A percentile compares a stretch with the other conserved stretches of the same genome.
phyloP scores from a whole-genome alignment of 2,888 invertebrate species.

The Stenchaetothrips biformis region DNA sequence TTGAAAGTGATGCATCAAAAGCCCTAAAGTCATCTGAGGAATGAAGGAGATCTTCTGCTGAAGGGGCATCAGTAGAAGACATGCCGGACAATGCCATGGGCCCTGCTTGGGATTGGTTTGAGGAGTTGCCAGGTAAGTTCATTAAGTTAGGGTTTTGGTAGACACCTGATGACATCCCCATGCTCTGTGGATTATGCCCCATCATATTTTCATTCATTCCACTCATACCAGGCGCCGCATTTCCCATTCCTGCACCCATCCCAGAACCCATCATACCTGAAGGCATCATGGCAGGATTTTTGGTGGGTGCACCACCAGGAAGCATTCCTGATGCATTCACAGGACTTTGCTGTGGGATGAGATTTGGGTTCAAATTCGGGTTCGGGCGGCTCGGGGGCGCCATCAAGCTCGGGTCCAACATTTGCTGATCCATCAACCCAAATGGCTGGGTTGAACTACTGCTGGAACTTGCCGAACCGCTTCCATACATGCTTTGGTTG shows the following conservation, averaged over 20 bases:
- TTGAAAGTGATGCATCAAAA: background rate
- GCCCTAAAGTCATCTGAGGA: background rate
- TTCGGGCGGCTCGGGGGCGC: conserved; percentile 4
- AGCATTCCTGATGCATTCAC: conserved; percentile 17
- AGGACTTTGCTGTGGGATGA: background rate
- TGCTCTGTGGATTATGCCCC: background rate
- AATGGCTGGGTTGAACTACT: background rate
- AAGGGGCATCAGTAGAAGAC: background rate
- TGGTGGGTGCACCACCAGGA: background rate
- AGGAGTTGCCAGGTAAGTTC: background rate
- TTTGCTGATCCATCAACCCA: background rate
- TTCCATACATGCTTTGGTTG: conserved; percentile 12
- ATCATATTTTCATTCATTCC: background rate
- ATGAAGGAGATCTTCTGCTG: conserved; percentile 4
- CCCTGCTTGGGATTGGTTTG: background rate
- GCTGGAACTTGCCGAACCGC: background rate
- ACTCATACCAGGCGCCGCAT: conserved; percentile 21
- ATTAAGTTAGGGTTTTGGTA: conserved; percentile 22
- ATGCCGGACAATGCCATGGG: background rate
- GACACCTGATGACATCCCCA: background rate
- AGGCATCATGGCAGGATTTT: background rate
- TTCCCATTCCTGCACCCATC: background rate
- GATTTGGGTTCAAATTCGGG: background rate
- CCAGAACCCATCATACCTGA: background rate
- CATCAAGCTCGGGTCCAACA: background rate